Percentiles rank a stretch among this genome's conserved stretches.
phyloP scores from a whole-genome alignment of 2,888 invertebrate species.

The Bimastos eiseni region DNA sequence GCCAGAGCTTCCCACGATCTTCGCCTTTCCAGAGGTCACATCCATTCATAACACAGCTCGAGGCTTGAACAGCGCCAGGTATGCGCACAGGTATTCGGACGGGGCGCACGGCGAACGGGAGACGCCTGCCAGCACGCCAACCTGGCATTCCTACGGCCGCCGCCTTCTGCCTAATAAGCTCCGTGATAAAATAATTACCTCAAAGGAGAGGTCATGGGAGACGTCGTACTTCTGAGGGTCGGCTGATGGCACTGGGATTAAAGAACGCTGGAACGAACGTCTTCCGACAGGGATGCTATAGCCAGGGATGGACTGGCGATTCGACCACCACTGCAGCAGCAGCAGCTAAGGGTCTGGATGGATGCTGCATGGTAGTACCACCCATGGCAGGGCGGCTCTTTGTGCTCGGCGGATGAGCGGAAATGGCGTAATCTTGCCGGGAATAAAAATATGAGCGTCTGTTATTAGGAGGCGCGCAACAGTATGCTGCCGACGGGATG shows the following conservation, averaged over 20 bases:
- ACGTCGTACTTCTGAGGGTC: conserved; percentile 10
- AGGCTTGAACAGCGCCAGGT: background rate
- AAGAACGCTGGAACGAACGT: background rate
- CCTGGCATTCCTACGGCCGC: conserved; percentile 17
- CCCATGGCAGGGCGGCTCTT: conserved; percentile 13
- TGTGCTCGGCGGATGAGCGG: background rate
- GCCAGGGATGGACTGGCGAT: background rate
- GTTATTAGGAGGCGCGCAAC: background rate
- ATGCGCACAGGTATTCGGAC: conserved; percentile 19
- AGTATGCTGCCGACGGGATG: conserved; percentile 2
- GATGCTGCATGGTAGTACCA: background rate
- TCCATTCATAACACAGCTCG: conserved; percentile 24
- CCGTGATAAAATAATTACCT: conserved; percentile 17
- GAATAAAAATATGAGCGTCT: background rate
- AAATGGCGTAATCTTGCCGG: background rate
- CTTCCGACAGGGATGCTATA: background rate
- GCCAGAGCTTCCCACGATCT: conserved; percentile 26
- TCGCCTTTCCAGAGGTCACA: conserved; percentile 8
- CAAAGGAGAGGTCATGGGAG: conserved; percentile 16
- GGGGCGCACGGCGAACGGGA: background rate
- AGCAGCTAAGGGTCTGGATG: background rate
- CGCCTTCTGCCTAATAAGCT: conserved; percentile 23
- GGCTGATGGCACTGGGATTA: conserved; percentile 2
- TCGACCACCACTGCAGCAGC: background rate
- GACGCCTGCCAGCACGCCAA: conserved; percentile 16